Percentiles rank a stretch among this genome's conserved stretches.
Evolutionary conservation across 2,797 vertebrate species (phyloP).

Genomic region (Enteromius paludinosus): DNA sequence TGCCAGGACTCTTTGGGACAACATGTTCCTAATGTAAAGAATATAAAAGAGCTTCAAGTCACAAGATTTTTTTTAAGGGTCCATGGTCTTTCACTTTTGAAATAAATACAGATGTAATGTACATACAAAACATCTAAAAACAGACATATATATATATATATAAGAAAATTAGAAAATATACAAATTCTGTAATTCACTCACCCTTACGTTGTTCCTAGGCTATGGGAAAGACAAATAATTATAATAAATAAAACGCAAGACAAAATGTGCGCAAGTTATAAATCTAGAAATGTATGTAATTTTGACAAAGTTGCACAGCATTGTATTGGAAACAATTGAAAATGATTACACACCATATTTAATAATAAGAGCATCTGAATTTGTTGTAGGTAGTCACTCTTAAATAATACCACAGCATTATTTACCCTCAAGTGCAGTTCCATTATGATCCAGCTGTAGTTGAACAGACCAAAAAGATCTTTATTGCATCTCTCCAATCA

Average conservation of each 20-base stretch:
- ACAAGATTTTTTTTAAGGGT: neutral
- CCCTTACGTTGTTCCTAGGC: neutral
- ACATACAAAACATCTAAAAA: neutral
- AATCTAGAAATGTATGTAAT: neutral
- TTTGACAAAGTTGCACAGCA: neutral
- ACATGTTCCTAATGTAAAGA: neutral
- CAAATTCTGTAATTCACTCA: neutral
- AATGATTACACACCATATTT: neutral
- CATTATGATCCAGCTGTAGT: neutral
- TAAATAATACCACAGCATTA: neutral
- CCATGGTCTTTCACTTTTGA: neutral
- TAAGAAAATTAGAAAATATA: neutral
- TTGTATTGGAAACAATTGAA: neutral
- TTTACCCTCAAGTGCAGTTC: neutral
- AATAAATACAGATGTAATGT: neutral
- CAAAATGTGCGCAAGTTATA: neutral
- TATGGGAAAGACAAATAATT: neutral
- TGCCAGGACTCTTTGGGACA: constrained; percentile 8
- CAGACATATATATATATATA: neutral
- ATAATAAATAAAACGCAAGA: neutral
- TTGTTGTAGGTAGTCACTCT: no score
- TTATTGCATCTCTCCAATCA: neutral
- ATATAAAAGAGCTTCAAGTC: neutral
- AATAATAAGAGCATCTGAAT: neutral
- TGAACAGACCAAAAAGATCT: neutral